Percentiles rank a stretch among this genome's conserved stretches.
Evolutionary conservation across 2,888 invertebrate species (phyloP).

Genomic region (Oscheius sp.): DNA sequence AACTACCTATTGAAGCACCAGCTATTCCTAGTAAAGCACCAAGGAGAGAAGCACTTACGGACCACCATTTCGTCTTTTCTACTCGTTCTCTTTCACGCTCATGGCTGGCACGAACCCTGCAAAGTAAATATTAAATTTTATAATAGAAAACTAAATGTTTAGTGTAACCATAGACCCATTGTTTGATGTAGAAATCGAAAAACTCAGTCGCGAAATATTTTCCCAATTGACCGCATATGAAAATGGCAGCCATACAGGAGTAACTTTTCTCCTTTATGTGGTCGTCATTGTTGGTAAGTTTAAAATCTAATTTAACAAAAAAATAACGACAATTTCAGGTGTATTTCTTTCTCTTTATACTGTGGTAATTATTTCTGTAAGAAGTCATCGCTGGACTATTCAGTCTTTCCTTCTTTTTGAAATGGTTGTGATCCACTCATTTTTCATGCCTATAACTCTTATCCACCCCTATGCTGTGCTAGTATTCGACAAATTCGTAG

Average conservation of each 20-base stretch:
- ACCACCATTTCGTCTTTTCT: conserved; percentile 88
- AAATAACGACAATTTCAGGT: conserved; percentile 4
- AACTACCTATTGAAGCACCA: conserved; percentile 74
- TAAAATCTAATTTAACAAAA: not conserved
- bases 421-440: conserved; percentile 7
- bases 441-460: conserved; percentile 11
- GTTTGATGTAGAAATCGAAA: conserved; percentile 2
- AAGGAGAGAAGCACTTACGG: conserved; percentile 82
- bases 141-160: not conserved
- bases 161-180: not conserved
- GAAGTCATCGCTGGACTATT: conserved; percentile 8
- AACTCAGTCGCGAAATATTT: not conserved
- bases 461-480: conserved; percentile 15
- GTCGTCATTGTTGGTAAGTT: conserved; percentile 8
- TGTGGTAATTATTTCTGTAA: not conserved
- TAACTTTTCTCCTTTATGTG: not conserved
- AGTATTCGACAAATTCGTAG: conserved; percentile 8
- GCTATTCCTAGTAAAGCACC: conserved; percentile 80
- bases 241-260: conserved; percentile 13
- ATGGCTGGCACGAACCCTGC: conserved; percentile 82
- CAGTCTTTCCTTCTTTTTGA: conserved; percentile 18
- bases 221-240: not conserved
- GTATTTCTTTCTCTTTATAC: conserved; percentile 11
- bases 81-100: conserved; percentile 85
- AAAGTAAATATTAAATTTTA: conserved; percentile 10